Base-by-base conservation (phyloP, 2,888 invertebrate genomes). In the Caenorhabditis sulstoni region DNA sequence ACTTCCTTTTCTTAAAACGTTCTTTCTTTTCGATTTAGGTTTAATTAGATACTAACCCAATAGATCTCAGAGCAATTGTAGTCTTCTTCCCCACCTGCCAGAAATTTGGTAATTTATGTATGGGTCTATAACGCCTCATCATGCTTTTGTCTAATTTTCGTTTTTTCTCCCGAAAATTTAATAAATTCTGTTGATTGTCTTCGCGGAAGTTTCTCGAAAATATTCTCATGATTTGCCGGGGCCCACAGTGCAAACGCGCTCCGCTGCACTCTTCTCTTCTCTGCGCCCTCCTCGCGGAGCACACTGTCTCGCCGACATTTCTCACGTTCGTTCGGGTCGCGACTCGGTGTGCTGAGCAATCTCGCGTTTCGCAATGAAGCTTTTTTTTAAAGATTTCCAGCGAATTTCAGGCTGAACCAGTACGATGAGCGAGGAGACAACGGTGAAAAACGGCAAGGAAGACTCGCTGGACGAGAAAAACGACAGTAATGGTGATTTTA, bases 41-140 rank as follows among this genome's bases (percentile, higher is more conserved):
- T 9, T 50, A 37, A 47, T 53, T 62, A 64, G 62, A 62, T 22
- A 50, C 57, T 57, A 57, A 57, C 57, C 41, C 20, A 12, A 64
- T 71, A 71, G 71, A 71, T 71, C 71, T 71, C 71, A 23, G 14
- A 47, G 35, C 45, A 47, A 58, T 71, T 71, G 61, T 71, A 71
- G 64, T 64, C 71, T 37, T 53, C 22, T 5, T 22, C 22, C 44
- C 29, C 41, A 45, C 16, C 41, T 70, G 61, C 49, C 64, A 53
- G 16, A 18, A n/a, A 1, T 49, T 7, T 20, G 47, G 44, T 59
- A 59, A 44, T 50, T 29, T 45, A 70, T 70, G 39, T 35, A 41
- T 49, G 62, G 37, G 47, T 62, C n/a, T 50, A 49, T 45, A 22
- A 22, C 52, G 49, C 18, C 18, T 61, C 37, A 20, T 70, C 39